A percentile compares a stretch with the other conserved stretches of the same genome.
These are phyloP conservation scores for Ctenodactylus gundi DNA, from an alignment of 2,113 vertebrate species.

Conservation along the genomic window DNA sequence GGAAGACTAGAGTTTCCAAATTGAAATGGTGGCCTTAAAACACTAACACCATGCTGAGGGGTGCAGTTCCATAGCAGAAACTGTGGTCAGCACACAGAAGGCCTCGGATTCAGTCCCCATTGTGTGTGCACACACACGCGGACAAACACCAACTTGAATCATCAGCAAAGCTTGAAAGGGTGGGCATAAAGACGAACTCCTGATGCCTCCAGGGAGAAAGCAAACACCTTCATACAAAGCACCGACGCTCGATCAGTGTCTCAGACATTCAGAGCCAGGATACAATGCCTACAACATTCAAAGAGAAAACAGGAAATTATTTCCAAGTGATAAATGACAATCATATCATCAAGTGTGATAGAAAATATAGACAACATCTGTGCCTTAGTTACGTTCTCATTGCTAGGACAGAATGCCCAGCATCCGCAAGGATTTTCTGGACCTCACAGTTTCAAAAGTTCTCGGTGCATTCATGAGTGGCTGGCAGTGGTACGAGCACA, in stretches of 20 bases:
- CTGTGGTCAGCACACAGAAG: background rate
- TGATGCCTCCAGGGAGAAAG: background rate
- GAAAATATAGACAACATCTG: too few species aligned
- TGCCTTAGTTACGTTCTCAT: too few species aligned
- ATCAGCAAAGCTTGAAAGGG: constrained; percentile 6
- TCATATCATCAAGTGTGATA: background rate
- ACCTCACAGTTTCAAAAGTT: too few species aligned
- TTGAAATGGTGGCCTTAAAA: constrained; percentile 5
- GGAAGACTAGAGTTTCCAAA: background rate
- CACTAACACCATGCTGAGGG: background rate
- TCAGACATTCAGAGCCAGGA: too few species aligned
- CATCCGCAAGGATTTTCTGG: too few species aligned
- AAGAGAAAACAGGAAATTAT: constrained; percentile 30
- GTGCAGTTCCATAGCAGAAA: background rate
- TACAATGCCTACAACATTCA: background rate
- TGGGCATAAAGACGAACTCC: background rate
- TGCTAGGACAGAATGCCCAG: too few species aligned
- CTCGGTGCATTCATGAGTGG: too few species aligned
- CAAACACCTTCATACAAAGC: background rate
- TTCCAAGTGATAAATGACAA: constrained; percentile 3
- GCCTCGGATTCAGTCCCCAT: background rate
- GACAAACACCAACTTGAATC: background rate
- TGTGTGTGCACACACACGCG: background rate
- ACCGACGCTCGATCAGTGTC: too few species aligned
- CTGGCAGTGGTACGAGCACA: too few species aligned